These are phyloP conservation scores for Ochlodes sylvanus DNA, from an alignment of 2,888 invertebrate species.

Conservation along the genomic window DNA sequence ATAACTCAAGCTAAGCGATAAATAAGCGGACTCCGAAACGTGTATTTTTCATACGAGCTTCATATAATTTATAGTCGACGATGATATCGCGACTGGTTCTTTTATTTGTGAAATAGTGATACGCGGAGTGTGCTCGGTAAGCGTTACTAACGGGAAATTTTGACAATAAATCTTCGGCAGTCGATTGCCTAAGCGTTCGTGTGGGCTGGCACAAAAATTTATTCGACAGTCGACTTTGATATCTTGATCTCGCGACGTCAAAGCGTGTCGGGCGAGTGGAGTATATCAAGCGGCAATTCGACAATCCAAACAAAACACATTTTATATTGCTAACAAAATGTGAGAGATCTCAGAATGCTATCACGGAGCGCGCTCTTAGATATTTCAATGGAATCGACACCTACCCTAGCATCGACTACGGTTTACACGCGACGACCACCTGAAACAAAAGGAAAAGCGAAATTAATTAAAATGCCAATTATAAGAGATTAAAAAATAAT, in stretches of 20 bases:
- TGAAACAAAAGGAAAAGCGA: slow-evolving; percentile 85
- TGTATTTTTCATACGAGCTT: slow-evolving; percentile 82
- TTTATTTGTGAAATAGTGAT: slow-evolving; percentile 85
- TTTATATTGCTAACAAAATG: slow-evolving; percentile 45
- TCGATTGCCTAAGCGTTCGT: slow-evolving; percentile 84
- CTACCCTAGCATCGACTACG: slow-evolving; percentile 74
- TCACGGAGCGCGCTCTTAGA: slow-evolving; percentile 60
- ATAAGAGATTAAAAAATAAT: slow-evolving; percentile 60
- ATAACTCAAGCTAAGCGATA: slow-evolving; percentile 75
- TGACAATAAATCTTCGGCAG: slow-evolving; percentile 82
- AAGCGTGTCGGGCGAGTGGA: slow-evolving; percentile 56
- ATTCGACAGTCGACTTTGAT: slow-evolving; percentile 78
- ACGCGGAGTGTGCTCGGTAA: slow-evolving; percentile 82
- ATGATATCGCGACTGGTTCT: slow-evolving; percentile 84
- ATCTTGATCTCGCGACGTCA: slow-evolving; percentile 76
- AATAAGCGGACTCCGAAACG: slow-evolving; percentile 79
- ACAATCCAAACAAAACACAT: slow-evolving; percentile 47
- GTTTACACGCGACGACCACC: slow-evolving; percentile 77
- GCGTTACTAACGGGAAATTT: slow-evolving; percentile 85
- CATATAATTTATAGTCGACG: slow-evolving; percentile 82
- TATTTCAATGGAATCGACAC: slow-evolving; percentile 52
- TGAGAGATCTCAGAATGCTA: slow-evolving; percentile 41
- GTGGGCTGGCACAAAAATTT: slow-evolving; percentile 80
- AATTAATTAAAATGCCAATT: slow-evolving; percentile 84
- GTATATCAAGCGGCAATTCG: slow-evolving; percentile 54